Evolutionary conservation across 2,797 vertebrate genomes (phyloP).

Genomic region (Acanthiza pusilla): DNA sequence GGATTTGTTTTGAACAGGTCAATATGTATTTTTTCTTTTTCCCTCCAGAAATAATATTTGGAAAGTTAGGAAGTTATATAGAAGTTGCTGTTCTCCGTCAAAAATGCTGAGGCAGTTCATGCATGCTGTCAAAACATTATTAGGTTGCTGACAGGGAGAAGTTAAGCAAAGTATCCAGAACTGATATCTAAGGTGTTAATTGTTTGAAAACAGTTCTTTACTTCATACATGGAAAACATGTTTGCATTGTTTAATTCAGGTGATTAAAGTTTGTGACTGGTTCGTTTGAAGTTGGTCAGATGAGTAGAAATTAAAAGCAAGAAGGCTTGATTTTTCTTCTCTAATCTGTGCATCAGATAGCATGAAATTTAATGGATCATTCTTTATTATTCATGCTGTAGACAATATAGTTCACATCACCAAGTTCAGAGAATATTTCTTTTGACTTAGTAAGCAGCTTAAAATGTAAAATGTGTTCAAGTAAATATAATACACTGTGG

Average conservation of each 20-base stretch:
- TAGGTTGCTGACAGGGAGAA: background rate
- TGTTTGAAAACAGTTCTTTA: background rate
- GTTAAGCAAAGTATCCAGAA: background rate
- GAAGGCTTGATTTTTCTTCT: background rate
- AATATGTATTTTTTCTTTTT: accelerated
- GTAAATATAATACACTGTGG: background rate
- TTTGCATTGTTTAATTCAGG: background rate
- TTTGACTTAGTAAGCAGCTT: background rate
- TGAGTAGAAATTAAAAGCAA: background rate
- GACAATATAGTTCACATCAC: background rate
- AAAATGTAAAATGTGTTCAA: background rate
- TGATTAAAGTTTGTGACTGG: background rate
- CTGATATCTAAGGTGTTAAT: background rate
- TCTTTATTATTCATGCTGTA: background rate
- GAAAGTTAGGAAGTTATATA: background rate
- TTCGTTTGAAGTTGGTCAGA: background rate
- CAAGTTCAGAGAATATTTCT: background rate
- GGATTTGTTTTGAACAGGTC: background rate
- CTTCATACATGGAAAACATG: background rate
- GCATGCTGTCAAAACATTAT: background rate
- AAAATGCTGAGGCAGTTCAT: background rate
- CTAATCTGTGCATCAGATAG: background rate
- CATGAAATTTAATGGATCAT: background rate
- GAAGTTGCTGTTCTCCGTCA: background rate
- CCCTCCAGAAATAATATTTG: background rate